Evolutionary conservation across 2,797 vertebrate genomes (phyloP).

Genomic region (Malurus leucopterus): DNA sequence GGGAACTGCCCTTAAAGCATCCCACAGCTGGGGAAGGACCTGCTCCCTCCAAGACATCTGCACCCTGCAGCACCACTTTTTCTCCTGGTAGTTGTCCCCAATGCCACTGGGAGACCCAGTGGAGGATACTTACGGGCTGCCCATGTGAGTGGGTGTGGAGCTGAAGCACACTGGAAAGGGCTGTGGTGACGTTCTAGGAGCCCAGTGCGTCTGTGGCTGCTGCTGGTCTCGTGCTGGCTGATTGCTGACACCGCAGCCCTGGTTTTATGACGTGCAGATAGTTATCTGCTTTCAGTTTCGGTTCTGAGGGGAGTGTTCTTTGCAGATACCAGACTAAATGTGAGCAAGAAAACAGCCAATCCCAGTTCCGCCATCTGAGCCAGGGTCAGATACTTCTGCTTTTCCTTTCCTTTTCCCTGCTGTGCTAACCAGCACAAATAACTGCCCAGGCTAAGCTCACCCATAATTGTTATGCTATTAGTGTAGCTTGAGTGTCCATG

Average conservation of each 20-base stretch:
- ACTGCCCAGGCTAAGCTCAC: background rate
- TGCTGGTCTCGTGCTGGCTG: rapidly evolving
- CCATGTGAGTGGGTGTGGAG: background rate
- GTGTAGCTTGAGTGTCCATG: background rate
- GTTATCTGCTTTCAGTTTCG: constrained; percentile 27
- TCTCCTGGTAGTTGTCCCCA: background rate
- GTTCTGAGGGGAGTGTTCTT: background rate
- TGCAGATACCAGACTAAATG: background rate
- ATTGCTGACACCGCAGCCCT: background rate
- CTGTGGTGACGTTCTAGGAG: rapidly evolving
- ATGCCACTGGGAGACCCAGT: background rate
- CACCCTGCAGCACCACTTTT: background rate
- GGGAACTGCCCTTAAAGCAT: background rate
- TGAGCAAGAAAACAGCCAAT: background rate
- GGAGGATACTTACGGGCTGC: background rate
- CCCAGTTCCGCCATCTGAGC: rapidly evolving
- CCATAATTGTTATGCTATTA: background rate
- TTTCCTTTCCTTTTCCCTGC: background rate
- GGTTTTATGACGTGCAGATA: rapidly evolving
- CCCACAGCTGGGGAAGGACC: background rate
- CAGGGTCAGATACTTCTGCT: rapidly evolving
- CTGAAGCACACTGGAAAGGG: background rate
- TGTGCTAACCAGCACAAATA: rapidly evolving
- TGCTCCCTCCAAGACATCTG: background rate
- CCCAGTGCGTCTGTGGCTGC: rapidly evolving